Conservation (phyloP, 64 coral and sea anemone genomes). For the Stichodactyla helianthus region DNA sequence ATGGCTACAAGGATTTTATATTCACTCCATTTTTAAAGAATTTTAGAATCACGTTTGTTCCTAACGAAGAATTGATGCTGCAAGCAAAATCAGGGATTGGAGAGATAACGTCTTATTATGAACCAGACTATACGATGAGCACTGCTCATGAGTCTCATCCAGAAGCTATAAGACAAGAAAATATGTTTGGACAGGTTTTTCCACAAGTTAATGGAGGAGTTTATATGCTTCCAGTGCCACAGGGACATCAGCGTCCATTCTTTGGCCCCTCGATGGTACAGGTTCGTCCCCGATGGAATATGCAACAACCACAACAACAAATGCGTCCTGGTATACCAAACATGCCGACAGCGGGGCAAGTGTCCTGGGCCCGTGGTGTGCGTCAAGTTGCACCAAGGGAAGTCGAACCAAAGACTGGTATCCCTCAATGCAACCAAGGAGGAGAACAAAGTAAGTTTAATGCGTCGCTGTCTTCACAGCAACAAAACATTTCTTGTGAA, state of each 20-base stretch:
- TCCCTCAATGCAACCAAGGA: slow-evolving; percentile 27
- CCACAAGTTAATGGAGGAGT: not conserved
- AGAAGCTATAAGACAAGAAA: not conserved
- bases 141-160: not conserved
- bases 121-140: not conserved
- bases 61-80: not conserved
- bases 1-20: not conserved
- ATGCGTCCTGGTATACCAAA: slow-evolving; percentile 70
- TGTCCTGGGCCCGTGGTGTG: slow-evolving; percentile 72
- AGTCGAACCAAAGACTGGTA: slow-evolving; percentile 53
- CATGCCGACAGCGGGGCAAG: slow-evolving; percentile 62
- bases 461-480: slow-evolving; percentile 36
- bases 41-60: not conserved
- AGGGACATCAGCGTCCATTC: too few species aligned
- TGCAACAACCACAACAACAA: slow-evolving; percentile 71
- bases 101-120: not conserved
- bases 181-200: not conserved
- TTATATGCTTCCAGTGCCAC: not conserved
- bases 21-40: not conserved
- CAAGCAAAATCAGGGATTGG: not conserved
- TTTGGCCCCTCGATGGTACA: slow-evolving; percentile 56
- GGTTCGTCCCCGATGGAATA: slow-evolving; percentile 75
- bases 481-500: slow-evolving; percentile 29
- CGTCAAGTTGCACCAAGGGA: slow-evolving; percentile 64
- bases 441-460: slow-evolving; percentile 40